Percentiles rank a stretch among this genome's conserved stretches.
Conservation (phyloP, 64 coral and sea anemone genomes). For the Actinia tenebrosa region DNA sequence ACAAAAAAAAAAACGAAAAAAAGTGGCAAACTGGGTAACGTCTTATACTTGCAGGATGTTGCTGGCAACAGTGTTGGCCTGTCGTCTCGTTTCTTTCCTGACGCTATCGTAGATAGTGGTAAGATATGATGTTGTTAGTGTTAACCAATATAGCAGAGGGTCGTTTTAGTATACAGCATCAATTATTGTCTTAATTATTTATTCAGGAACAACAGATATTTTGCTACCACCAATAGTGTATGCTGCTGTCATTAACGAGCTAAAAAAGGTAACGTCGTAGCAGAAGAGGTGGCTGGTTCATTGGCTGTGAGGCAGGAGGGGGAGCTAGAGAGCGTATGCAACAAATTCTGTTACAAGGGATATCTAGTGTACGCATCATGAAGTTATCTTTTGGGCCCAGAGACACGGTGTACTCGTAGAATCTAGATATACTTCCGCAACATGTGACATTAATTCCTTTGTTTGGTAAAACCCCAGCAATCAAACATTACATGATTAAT, state of each 20-base stretch:
- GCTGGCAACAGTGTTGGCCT: conserved; percentile 80
- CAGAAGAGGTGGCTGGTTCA: not conserved
- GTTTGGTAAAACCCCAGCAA: no score
- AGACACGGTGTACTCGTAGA: no score
- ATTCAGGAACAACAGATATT: conserved; percentile 82
- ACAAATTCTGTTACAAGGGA: not conserved
- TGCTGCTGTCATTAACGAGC: conserved; percentile 61
- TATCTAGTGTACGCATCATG: not conserved
- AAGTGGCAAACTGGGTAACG: not conserved
- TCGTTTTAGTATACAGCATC: not conserved
- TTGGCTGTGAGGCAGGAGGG: not conserved
- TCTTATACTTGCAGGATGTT: conserved; percentile 59
- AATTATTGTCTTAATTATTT: not conserved
- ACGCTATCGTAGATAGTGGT: conserved; percentile 92
- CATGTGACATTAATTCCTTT: no score
- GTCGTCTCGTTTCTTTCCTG: conserved; percentile 47
- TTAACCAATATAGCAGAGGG: no score
- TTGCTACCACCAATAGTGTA: conserved; percentile 64
- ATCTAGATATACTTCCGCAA: no score
- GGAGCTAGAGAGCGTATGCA: not conserved
- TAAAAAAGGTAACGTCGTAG: conserved; percentile 53
- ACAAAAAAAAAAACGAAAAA: no score
- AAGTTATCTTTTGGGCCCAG: not conserved
- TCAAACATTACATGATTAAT: no score
- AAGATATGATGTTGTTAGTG: not conserved